Evolutionary conservation across 2,888 invertebrate species (phyloP).

Genomic region (Operophtera brumata): DNA sequence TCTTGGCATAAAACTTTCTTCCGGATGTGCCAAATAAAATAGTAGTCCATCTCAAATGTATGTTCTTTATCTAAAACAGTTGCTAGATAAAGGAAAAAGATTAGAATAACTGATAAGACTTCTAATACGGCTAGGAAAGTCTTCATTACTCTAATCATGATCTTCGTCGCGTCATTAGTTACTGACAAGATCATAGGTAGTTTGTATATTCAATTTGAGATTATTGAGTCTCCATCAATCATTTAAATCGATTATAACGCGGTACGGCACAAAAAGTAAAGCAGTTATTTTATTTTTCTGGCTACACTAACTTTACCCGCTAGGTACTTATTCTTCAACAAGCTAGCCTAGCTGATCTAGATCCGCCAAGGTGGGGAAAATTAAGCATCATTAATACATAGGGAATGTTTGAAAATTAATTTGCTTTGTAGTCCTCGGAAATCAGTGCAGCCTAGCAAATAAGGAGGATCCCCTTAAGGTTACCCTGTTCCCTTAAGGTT

Average conservation of each 20-base stretch:
- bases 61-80: not conserved
- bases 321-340: not conserved
- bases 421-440: no score
- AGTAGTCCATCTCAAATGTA: not conserved
- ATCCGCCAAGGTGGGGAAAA: not conserved
- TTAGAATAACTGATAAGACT: slow-evolving; percentile 8
- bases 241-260: slow-evolving; percentile 22
- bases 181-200: slow-evolving; percentile 43
- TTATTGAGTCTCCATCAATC: slow-evolving; percentile 42
- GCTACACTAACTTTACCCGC: not conserved
- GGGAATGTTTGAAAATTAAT: no score
- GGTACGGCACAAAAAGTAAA: slow-evolving; percentile 15
- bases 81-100: not conserved
- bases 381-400: no score
- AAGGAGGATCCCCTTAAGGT: no score
- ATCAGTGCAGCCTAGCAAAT: no score
- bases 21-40: no score
- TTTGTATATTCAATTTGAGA: slow-evolving; percentile 47
- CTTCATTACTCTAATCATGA: slow-evolving; percentile 35
- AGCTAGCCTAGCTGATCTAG: not conserved
- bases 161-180: slow-evolving; percentile 45
- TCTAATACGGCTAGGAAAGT: slow-evolving; percentile 15
- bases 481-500: no score
- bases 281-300: not conserved
- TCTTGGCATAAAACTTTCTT: no score